Evolutionary conservation across 2,113 vertebrate genomes (phyloP), one percentile per base, ranked within the genome.

Genomic region (Sitta europaea): DNA sequence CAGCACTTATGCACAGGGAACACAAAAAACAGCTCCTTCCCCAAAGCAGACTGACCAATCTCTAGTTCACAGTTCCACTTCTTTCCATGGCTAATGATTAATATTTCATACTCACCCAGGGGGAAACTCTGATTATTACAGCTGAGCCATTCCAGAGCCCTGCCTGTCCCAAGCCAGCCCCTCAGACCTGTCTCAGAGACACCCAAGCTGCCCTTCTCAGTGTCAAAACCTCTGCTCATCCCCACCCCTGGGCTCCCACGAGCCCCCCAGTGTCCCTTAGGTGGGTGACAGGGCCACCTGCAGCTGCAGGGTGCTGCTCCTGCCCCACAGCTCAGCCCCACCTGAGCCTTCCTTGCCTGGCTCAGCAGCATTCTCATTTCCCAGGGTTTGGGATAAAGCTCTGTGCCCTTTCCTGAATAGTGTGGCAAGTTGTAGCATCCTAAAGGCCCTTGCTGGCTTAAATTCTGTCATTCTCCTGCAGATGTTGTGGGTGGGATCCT

Each of bases 401-500:
- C 0, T 15, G 14, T 6, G 8, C 28, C 35, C 22, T 70, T 57
- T 47, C 33, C 70, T 35, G 19, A 73, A 11, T 2, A 25, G 5
- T 7, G 1, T 10, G 5, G 35, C 55, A 31, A 14, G 14, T 12
- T 14, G 2, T 8, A 13, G 2, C 1, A n/a, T 2, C 25, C 33
- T 27, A 28, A 66, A 40, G 19, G 8, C 29, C 12, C 9, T 54
- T 83, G n/a, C 33, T 61, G 45, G 9, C 11, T 16, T 53, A 6
- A 70, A 55, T n/a, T 2, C 28, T 47, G 5, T 15, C 14, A 6
- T 5, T 33, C 7, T 40, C 16, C 65, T 47, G 18, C 35, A 29
- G 29, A 8, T 1, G 4, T 1, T 29, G 31, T 59, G 35, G 8
- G 31, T 11, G 14, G 71, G 43, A 33, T 47, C n/a, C 13, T 55